These are phyloP conservation scores for Cryptus viduatorius DNA, from an alignment of 2,888 invertebrate species.

Conservation along the genomic window DNA sequence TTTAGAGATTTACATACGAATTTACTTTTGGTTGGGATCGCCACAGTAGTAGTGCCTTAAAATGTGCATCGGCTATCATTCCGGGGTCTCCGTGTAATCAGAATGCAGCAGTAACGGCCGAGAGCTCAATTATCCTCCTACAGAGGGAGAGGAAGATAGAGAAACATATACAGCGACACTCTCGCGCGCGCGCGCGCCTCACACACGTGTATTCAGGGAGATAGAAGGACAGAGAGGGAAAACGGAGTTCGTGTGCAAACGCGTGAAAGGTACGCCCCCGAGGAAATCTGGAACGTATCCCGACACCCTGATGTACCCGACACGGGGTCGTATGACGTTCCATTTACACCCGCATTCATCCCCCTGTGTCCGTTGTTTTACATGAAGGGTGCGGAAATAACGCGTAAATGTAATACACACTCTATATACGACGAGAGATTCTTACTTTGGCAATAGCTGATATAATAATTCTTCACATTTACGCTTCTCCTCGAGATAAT, in stretches of 20 bases:
- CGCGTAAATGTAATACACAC: neutral
- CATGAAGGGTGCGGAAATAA: neutral
- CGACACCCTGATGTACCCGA: constrained; percentile 1
- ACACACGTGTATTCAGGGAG: too few relatives aligned
- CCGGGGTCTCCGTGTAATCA: neutral
- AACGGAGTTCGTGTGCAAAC: neutral
- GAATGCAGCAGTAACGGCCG: neutral
- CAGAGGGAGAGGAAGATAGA: too few relatives aligned
- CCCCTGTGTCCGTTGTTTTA: neutral
- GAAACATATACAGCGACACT: too few relatives aligned
- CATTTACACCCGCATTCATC: constrained; percentile 24
- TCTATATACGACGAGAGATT: constrained; percentile 72
- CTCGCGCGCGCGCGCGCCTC: too few relatives aligned
- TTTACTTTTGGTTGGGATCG: too few relatives aligned
- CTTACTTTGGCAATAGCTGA: constrained; percentile 96
- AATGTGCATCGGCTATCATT: neutral
- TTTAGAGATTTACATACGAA: too few relatives aligned
- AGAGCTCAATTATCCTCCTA: constrained; percentile 19
- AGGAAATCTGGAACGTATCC: constrained; percentile 27
- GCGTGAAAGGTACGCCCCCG: constrained; percentile 25
- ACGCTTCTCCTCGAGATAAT: constrained; percentile 98
- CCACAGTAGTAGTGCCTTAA: too few relatives aligned
- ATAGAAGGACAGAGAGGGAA: neutral
- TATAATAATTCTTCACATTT: constrained; percentile 99
- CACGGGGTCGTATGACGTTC: constrained; percentile 22